Conservation (phyloP, 2,888 invertebrate genomes). For the Parnassius orleans region DNA sequence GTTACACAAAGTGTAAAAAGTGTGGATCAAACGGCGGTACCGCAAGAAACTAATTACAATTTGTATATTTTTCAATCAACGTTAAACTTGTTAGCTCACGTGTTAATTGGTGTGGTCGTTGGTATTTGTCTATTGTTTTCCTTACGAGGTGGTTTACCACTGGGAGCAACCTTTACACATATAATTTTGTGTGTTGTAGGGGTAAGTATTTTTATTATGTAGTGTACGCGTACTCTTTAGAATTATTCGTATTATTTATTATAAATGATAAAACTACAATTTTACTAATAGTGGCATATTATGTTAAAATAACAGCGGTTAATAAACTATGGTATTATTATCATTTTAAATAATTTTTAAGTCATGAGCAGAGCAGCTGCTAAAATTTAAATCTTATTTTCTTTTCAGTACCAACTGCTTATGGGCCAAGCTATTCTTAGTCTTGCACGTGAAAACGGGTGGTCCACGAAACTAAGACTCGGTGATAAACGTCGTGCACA, state of each 20-base stretch:
- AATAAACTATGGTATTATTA: too few relatives aligned
- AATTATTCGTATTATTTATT: too few relatives aligned
- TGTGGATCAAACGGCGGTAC: constrained; percentile 23
- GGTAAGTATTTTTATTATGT: constrained; percentile 44
- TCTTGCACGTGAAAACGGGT: constrained; percentile 56
- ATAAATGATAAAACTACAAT: too few relatives aligned
- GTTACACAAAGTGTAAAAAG: constrained; percentile 25
- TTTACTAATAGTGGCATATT: too few relatives aligned
- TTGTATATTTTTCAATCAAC: constrained; percentile 50
- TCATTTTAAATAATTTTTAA: too few relatives aligned
- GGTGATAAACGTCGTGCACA: constrained; percentile 58
- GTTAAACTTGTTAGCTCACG: constrained; percentile 52
- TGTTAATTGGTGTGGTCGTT: constrained; percentile 56
- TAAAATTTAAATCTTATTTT: constrained; percentile 16
- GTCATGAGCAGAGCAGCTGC: too few relatives aligned
- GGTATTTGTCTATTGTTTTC: constrained; percentile 46
- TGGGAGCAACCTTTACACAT: constrained; percentile 48
- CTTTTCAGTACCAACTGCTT: constrained; percentile 60
- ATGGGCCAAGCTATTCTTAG: constrained; percentile 64
- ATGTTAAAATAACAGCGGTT: too few relatives aligned
- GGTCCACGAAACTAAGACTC: constrained; percentile 54
- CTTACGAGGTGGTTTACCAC: constrained; percentile 46
- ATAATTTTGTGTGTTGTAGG: constrained; percentile 62
- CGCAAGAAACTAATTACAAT: constrained; percentile 35
- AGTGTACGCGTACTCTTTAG: too few relatives aligned